Percentiles rank a stretch among this genome's conserved stretches.
Evolutionary conservation across 30 jellyfish, hydroid and myxozoan species (phyloP).

Genomic region (Aurelia coerulea): DNA sequence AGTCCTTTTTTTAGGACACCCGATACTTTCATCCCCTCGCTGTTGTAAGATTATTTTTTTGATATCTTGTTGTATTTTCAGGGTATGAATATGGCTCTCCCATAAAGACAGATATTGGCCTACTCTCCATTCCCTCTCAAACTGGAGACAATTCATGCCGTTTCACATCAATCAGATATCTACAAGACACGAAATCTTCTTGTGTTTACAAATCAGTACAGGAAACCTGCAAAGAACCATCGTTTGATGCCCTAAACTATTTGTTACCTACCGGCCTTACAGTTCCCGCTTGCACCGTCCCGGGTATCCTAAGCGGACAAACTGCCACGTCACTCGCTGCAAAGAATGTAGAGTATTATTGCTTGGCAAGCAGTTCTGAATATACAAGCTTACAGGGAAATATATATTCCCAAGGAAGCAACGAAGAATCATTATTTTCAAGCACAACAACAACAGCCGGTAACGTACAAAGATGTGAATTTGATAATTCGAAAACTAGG

Average conservation of each 20-base stretch:
- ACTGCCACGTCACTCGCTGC: constrained; percentile 29
- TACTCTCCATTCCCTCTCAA: constrained; percentile 50
- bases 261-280: constrained; percentile 16
- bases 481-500: constrained; percentile 46
- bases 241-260: constrained; percentile 45
- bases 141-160: constrained; percentile 21
- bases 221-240: constrained; percentile 21
- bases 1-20: too few relatives aligned
- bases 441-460: background rate
- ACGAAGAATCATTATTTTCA: constrained; percentile 29
- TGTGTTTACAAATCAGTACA: constrained; percentile 30
- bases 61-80: background rate
- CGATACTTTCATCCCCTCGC: too few relatives aligned
- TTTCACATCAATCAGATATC: constrained; percentile 42
- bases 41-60: too few relatives aligned
- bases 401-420: background rate
- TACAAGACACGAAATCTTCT: constrained; percentile 6
- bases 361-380: constrained; percentile 19
- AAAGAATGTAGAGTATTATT: constrained; percentile 64
- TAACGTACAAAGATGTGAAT: constrained; percentile 32
- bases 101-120: constrained; percentile 48
- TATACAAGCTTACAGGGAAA: background rate
- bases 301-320: constrained; percentile 52
- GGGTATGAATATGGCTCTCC: constrained; percentile 64
- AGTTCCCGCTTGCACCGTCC: constrained; percentile 58